Percentiles rank a stretch among this genome's conserved stretches.
phyloP scores from a whole-genome alignment of 1,140 invertebrate species.

The Drosophila pectinifera region DNA sequence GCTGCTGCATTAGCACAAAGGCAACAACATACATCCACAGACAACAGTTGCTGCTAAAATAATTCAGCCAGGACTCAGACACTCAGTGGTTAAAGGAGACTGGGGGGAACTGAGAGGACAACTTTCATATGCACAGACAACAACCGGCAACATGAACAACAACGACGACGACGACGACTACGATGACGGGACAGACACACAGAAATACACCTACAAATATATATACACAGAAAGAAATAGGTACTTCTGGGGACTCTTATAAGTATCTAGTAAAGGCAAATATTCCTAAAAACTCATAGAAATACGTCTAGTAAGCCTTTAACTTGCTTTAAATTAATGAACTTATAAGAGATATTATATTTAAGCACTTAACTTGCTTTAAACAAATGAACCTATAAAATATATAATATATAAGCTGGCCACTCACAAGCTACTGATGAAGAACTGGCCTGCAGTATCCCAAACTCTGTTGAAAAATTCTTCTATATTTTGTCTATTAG shows the following conservation, averaged over 20 bases:
- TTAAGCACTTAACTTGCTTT: too few relatives aligned
- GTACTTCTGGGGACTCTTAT: not conserved
- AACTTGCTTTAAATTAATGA: not conserved
- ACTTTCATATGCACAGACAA: constrained; percentile 62
- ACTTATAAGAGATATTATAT: not conserved
- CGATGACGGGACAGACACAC: constrained; percentile 4
- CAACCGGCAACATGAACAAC: constrained; percentile 49
- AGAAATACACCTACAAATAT: constrained; percentile 18
- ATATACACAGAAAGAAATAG: constrained; percentile 6
- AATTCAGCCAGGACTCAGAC: constrained; percentile 61
- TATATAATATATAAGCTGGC: too few relatives aligned
- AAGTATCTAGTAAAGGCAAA: too few relatives aligned
- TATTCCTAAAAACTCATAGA: too few relatives aligned
- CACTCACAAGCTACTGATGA: too few relatives aligned
- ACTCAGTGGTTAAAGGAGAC: constrained; percentile 8
- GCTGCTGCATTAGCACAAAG: constrained; percentile 77
- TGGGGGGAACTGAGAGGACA: constrained; percentile 23
- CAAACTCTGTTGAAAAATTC: too few relatives aligned
- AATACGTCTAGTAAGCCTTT: too few relatives aligned
- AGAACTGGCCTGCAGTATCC: too few relatives aligned
- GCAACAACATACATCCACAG: constrained; percentile 19
- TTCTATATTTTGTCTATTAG: too few relatives aligned
- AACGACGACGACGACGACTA: constrained; percentile 10
- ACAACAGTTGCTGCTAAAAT: constrained; percentile 67
- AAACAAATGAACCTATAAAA: too few relatives aligned